Percentiles rank a stretch among this genome's conserved stretches.
Conservation (phyloP, 2,113 vertebrate species). For the Elanoides forficatus region DNA sequence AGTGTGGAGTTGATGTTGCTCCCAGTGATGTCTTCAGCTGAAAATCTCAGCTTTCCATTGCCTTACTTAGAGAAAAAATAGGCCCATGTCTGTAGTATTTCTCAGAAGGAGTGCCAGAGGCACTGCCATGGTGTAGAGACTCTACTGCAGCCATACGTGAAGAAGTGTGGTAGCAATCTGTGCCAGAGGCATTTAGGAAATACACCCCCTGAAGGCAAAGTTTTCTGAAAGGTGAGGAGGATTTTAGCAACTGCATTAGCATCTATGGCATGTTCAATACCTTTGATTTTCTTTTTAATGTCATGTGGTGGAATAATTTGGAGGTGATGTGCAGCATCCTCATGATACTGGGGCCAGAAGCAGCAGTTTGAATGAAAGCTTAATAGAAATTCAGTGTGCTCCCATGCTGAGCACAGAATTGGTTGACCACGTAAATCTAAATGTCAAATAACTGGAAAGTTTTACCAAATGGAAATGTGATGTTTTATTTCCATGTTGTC, state of each 20-base stretch:
- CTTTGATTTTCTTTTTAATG: not conserved
- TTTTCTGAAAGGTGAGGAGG: not conserved
- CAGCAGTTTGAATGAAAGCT: not conserved
- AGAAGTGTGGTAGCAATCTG: not conserved
- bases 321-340: not conserved
- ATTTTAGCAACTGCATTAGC: not conserved
- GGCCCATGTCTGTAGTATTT: not conserved
- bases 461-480: not conserved
- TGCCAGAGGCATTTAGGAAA: not conserved
- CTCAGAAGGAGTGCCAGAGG: not conserved
- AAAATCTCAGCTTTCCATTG: not conserved
- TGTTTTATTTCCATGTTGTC: not conserved
- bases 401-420: conserved; percentile 15
- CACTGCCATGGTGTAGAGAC: not conserved
- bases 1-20: not conserved
- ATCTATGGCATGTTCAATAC: not conserved
- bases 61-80: not conserved
- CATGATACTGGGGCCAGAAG: not conserved
- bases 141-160: fast-evolving
- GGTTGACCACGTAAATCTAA: not conserved
- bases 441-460: conserved; percentile 26
- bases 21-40: not conserved
- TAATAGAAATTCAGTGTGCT: not conserved
- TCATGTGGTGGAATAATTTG: not conserved
- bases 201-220: not conserved